Base-by-base conservation (phyloP, 2,888 invertebrate species). In the Pseudolycoriella hygida region DNA sequence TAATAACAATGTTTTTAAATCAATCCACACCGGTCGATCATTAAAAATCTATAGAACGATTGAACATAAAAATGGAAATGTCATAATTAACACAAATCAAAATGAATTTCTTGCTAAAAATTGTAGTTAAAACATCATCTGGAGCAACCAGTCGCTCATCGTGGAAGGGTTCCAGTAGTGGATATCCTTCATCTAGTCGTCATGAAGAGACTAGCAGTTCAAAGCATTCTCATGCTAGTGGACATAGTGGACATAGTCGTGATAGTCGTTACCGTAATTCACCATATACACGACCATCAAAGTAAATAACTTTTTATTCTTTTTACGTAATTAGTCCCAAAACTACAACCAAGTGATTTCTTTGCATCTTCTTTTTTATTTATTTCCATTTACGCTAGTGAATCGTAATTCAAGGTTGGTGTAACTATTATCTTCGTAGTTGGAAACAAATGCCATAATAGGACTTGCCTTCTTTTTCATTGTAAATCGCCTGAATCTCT, bases 201-300 rank as follows among this genome's bases (percentile, higher is more conserved):
- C 50, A 50, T 43, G 49, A 48, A 39, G 50, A 50, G 19, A 42
- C 46, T 19, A 25, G 25, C 25, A 31, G 37, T 38, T 51, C 51
- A 42, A 50, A 50, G 43, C 47, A 48, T 49, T 37, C 47, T 39
- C 41, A 41, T n/a, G 43, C 37, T 37, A 37, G 32, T 37, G 40
- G 31, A 18, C 50, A 51, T 46, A 42, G 43, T 42, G 52, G 55
- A 34, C 55, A 55, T 47, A 63, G 70, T 42, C 53, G 55, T 38
- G 56, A 55, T 46, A 63, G 70, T 60, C 72, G 72, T 57, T 73
- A 71, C 63, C 71, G 73, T 58, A 65, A 69, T 52, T 69, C 71
- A 52, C 73, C 73, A 49, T 73, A 74, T 60, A 59, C 71, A 55
- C 69, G 72, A 52, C 70, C 72, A 52, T 58, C 68, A 57, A 72